Conservation (phyloP, 2,888 invertebrate species). For the Sphecodes monilicornis region DNA sequence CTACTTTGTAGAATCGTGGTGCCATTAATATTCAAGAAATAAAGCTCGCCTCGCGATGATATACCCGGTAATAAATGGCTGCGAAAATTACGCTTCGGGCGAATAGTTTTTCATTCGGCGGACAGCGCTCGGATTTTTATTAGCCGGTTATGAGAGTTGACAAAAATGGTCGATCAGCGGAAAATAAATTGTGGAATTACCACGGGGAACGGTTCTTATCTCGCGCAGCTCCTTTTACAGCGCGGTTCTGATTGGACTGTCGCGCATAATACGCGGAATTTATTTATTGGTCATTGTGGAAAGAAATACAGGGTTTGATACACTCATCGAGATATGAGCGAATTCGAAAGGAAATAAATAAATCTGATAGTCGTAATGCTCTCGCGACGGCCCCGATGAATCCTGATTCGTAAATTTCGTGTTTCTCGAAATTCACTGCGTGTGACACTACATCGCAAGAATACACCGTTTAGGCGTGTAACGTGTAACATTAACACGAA, state of each 20-base stretch:
- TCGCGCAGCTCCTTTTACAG: neutral
- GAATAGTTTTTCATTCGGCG: slow-evolving; percentile 36
- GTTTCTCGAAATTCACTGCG: neutral
- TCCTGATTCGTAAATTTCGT: neutral
- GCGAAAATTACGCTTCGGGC: slow-evolving; percentile 25
- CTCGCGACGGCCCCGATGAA: neutral
- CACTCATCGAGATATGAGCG: slow-evolving; percentile 10
- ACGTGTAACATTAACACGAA: neutral
- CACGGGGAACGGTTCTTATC: neutral
- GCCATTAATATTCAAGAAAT: slow-evolving; percentile 27
- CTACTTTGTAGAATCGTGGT: slow-evolving; percentile 40
- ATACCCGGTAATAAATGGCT: slow-evolving; percentile 45
- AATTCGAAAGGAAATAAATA: slow-evolving; percentile 2
- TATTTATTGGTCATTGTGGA: slow-evolving; percentile 2
- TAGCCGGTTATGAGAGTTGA: slow-evolving; percentile 3
- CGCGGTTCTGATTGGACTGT: neutral
- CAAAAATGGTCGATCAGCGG: neutral
- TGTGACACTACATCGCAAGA: neutral
- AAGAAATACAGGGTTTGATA: slow-evolving; percentile 19
- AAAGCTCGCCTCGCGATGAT: slow-evolving; percentile 30
- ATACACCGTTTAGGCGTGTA: neutral
- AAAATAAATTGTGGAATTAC: slow-evolving; percentile 20
- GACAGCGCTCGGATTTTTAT: slow-evolving; percentile 25
- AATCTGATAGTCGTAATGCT: neutral
- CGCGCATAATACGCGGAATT: neutral